A percentile compares a stretch with the other conserved stretches of the same genome.
Conservation (phyloP, 2,113 vertebrate species). For the Thryonomys swinderianus region DNA sequence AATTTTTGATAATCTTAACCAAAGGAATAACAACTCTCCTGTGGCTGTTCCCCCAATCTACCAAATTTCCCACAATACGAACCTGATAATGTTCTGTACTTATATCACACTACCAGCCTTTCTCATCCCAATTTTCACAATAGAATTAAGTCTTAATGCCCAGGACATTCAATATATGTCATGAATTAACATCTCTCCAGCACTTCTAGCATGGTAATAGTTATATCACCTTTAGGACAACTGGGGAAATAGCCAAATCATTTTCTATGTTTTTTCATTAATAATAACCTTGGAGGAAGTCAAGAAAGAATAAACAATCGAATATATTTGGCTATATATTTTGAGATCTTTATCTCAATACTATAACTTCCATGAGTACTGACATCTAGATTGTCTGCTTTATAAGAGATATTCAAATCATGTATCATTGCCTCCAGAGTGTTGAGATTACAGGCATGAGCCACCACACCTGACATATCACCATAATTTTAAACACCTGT, state of each 20-base stretch:
- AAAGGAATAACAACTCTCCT: not conserved
- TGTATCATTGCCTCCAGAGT: too few species aligned
- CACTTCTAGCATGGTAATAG: not conserved
- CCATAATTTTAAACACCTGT: not conserved
- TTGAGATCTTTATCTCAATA: not conserved
- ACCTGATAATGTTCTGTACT: not conserved
- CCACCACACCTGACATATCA: too few species aligned
- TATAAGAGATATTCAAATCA: not conserved
- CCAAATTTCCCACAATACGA: not conserved
- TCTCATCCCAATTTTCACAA: not conserved
- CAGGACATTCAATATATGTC: not conserved
- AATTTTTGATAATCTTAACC: not conserved
- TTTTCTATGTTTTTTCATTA: slow-evolving; percentile 16
- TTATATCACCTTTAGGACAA: not conserved
- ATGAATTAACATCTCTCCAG: not conserved
- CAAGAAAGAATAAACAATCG: not conserved
- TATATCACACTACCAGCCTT: not conserved
- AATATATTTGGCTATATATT: not conserved
- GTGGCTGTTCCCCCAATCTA: not conserved
- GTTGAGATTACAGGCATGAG: too few species aligned
- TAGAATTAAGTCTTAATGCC: not conserved
- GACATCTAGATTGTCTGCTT: not conserved
- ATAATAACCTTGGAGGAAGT: not conserved
- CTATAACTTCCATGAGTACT: not conserved
- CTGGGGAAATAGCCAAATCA: not conserved